Conservation (phyloP, 2,888 invertebrate genomes). For the Lamproptera curius region DNA sequence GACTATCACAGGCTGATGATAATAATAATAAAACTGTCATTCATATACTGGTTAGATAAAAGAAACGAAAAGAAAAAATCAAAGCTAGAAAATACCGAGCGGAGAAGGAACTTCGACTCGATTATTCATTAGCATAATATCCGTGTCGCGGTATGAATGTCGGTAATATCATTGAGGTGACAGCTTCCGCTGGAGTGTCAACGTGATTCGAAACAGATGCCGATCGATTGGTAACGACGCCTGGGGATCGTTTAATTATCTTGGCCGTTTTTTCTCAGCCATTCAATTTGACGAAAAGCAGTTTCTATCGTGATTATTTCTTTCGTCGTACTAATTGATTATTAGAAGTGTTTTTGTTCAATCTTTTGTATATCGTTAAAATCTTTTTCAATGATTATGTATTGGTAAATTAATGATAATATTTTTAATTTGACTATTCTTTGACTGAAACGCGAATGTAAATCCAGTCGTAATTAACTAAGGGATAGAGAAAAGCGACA, state of each 20-base stretch:
- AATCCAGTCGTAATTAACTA: not conserved
- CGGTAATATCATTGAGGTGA: constrained; percentile 28
- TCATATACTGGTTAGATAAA: too few relatives aligned
- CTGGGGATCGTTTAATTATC: constrained; percentile 23
- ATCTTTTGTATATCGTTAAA: too few relatives aligned
- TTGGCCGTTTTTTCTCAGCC: not conserved
- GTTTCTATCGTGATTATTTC: not conserved
- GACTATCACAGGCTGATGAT: too few relatives aligned
- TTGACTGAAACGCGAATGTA: not conserved
- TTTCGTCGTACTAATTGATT: not conserved
- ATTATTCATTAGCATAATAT: constrained; percentile 26
- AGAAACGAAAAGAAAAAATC: too few relatives aligned
- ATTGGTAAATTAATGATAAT: too few relatives aligned
- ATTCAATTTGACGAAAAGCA: not conserved
- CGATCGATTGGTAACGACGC: constrained; percentile 27
- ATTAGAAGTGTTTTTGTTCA: too few relatives aligned
- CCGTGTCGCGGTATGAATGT: constrained; percentile 20
- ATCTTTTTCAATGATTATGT: too few relatives aligned
- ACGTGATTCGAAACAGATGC: constrained; percentile 40
- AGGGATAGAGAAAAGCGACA: constrained; percentile 22
- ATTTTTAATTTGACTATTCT: too few relatives aligned
- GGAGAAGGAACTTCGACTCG: too few relatives aligned
- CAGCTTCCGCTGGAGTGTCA: constrained; percentile 43
- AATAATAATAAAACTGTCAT: too few relatives aligned
- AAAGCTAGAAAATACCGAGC: too few relatives aligned